These are phyloP conservation scores for Drosophila neocordata DNA, from an alignment of 1,140 invertebrate species.

Conservation along the genomic window DNA sequence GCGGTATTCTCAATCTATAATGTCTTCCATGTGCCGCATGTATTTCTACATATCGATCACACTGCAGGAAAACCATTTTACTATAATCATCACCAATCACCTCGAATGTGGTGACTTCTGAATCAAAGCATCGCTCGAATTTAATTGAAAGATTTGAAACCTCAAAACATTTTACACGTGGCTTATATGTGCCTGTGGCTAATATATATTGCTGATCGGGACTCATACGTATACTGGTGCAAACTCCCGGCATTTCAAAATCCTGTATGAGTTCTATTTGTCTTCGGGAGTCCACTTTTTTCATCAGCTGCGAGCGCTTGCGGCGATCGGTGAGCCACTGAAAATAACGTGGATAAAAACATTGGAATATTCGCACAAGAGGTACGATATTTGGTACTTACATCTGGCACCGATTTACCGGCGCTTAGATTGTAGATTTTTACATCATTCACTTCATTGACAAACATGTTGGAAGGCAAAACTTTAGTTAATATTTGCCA, in stretches of 20 bases:
- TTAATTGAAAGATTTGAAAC: constrained; percentile 98
- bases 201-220: constrained; percentile 96
- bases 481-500: constrained; percentile 30
- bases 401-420: constrained; percentile 98
- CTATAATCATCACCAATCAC: constrained; percentile 94
- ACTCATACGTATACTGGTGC: constrained; percentile 92
- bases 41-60: constrained; percentile 96
- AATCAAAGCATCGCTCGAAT: constrained; percentile 99
- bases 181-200: constrained; percentile 98
- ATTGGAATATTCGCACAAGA: constrained; percentile 65
- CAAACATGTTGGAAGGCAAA: constrained; percentile 86
- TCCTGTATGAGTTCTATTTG: constrained; percentile 99
- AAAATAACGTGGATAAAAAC: not conserved
- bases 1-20: constrained; percentile 95
- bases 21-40: constrained; percentile 96
- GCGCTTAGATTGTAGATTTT: constrained; percentile 99
- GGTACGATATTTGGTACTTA: constrained; percentile 84
- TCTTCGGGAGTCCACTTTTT: constrained; percentile 94
- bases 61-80: constrained; percentile 92
- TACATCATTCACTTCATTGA: constrained; percentile 94
- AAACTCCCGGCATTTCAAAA: constrained; percentile 99
- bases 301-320: constrained; percentile 92
- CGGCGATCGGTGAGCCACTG: constrained; percentile 97
- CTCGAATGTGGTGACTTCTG: constrained; percentile 95
- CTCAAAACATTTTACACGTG: constrained; percentile 97